Evolutionary conservation across 1,140 invertebrate genomes (phyloP).

Genomic region (Schlechtendalia chinensis): DNA sequence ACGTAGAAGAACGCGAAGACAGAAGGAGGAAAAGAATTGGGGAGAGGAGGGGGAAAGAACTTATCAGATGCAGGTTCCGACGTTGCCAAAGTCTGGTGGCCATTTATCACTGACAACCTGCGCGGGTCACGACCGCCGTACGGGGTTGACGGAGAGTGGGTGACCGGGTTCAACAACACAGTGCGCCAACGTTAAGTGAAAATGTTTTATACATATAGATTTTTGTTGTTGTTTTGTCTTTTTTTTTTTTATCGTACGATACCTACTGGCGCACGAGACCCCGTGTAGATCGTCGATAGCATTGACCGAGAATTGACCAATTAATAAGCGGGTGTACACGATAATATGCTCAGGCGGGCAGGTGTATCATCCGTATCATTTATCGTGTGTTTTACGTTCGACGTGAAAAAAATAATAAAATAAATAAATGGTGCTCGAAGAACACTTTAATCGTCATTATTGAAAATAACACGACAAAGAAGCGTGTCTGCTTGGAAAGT

Average conservation of each 20-base stretch:
- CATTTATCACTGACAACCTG: slow-evolving; percentile 38
- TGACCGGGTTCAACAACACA: slow-evolving; percentile 21
- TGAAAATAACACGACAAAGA: no score
- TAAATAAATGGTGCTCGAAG: no score
- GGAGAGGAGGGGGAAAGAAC: slow-evolving; percentile 13
- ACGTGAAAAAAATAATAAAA: no score
- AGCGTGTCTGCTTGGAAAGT: no score
- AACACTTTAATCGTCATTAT: no score
- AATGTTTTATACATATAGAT: neutral
- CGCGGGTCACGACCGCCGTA: slow-evolving; percentile 32
- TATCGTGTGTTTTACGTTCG: no score
- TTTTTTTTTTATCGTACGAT: no score
- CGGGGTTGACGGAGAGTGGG: slow-evolving; percentile 42
- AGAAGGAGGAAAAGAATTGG: neutral
- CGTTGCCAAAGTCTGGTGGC: slow-evolving; percentile 42
- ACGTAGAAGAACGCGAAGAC: neutral
- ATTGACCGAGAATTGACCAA: neutral
- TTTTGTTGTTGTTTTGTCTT: no score
- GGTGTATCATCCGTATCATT: no score
- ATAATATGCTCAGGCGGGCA: no score
- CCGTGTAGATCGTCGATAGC: slow-evolving; percentile 7
- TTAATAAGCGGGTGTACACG: slow-evolving; percentile 2
- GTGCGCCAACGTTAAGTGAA: neutral
- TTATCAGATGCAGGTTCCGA: slow-evolving; percentile 48
- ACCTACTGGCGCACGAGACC: neutral